Base-by-base conservation (phyloP, 2,797 vertebrate genomes). In the Enteromius fasciolatus region DNA sequence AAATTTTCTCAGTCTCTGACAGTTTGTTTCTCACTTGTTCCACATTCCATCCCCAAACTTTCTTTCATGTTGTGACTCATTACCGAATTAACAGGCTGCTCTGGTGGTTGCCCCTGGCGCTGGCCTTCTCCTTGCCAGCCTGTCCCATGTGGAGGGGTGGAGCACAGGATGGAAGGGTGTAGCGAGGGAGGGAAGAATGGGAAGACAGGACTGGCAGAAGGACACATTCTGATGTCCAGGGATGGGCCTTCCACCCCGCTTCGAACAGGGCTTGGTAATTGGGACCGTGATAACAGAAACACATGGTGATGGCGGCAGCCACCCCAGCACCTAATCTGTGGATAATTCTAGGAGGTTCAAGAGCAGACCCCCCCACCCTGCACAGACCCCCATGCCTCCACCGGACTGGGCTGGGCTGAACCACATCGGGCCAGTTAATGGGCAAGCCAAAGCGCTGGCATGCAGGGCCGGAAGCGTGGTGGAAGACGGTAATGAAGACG, bases 61-160 rank as follows among this genome's bases (percentile, higher is more conserved):
- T 85, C 93, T 94, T 94, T 95, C 91, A 93, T 92, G 91, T 93
- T 87, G 91, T 85, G 88, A 92, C 91, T 94, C 94, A 94, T 95
- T 94, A 94, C 89, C 89, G 90, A 87, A 63, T 88, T 83, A 89
- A 91, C 91, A 88, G 91, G 84, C 90, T 89, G 91, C 87, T 87
- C 80, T 91, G 90, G 75, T 69, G 90, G 74, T 81, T 77, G 79
- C 91, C 90, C 89, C 86, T 85, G 90, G 87, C 66, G 87, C 90
- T 92, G 92, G 91, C 92, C 92, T 93, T 92, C 91, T 93, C 92
- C 92, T 90, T 83, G 9, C 88, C 88, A 90, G 90, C 90, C 92
- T 80, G 84, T 90, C 91, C 93, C 86, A 79, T 61, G 83, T 89
- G 91, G 92, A 91, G 89, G 87, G 91, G 88, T 90, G 69, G 90